These are phyloP conservation scores for Hyla sarda DNA, from an alignment of 2,113 vertebrate species.

Conservation along the genomic window DNA sequence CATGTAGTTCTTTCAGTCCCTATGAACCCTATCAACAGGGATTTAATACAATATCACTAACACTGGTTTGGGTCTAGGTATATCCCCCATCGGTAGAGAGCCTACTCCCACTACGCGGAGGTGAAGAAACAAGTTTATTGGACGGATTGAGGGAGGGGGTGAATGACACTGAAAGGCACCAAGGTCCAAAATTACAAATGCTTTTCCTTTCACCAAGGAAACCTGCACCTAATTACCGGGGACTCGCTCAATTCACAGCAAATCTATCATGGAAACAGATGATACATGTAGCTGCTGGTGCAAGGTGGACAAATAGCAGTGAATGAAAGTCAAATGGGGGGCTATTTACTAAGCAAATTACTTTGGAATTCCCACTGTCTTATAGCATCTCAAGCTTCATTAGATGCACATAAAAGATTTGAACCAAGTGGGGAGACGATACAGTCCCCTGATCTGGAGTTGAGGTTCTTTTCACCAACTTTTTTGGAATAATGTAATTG, in stretches of 20 bases:
- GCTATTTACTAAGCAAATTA: constrained; percentile 45
- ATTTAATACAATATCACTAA: constrained; percentile 59
- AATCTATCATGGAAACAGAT: constrained; percentile 45
- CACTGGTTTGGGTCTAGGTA: constrained; percentile 58
- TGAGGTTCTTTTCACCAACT: neutral
- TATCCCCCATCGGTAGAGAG: neutral
- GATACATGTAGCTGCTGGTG: constrained; percentile 20
- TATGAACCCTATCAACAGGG: constrained; percentile 65
- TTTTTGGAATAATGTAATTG: too few relatives aligned
- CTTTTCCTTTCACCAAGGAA: constrained; percentile 47
- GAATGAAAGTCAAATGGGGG: constrained; percentile 6
- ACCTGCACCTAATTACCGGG: constrained; percentile 48
- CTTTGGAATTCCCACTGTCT: neutral
- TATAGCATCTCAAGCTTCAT: neutral
- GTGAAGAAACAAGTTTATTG: constrained; percentile 6
- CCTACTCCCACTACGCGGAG: constrained; percentile 51
- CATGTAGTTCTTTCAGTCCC: constrained; percentile 66
- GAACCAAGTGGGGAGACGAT: neutral
- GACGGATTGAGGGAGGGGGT: neutral
- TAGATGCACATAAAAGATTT: neutral
- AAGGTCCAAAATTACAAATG: constrained; percentile 49
- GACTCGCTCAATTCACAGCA: constrained; percentile 13
- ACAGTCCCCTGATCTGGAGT: neutral
- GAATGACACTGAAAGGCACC: constrained; percentile 37
- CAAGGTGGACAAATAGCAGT: constrained; percentile 1